phyloP scores from a whole-genome alignment of 2,797 vertebrate species.

The Diplodus puntazzo region DNA sequence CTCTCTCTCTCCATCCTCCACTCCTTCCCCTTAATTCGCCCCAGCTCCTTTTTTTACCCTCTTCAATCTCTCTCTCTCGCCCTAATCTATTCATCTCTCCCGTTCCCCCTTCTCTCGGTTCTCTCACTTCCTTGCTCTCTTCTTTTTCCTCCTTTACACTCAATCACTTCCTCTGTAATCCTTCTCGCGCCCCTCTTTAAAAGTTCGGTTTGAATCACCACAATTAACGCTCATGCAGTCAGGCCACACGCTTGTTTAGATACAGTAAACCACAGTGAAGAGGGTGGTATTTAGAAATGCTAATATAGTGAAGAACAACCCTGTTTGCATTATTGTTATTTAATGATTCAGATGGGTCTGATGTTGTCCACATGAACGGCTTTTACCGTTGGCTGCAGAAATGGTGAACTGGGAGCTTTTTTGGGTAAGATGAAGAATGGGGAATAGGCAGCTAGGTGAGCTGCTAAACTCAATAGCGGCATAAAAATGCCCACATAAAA shows the following conservation, averaged over 20 bases:
- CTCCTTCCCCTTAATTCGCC: conserved; percentile 12
- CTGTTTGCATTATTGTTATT: no score
- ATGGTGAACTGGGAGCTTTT: no score
- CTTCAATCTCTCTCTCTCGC: background rate
- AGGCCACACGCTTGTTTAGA: background rate
- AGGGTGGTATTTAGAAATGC: no score
- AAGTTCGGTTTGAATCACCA: background rate
- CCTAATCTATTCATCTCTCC: conserved; percentile 22
- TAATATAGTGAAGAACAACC: no score
- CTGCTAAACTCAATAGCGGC: no score
- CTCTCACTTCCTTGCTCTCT: background rate
- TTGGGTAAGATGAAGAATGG: no score
- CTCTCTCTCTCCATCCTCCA: conserved; percentile 14
- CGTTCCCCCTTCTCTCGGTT: background rate
- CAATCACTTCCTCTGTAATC: background rate
- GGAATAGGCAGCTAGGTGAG: no score
- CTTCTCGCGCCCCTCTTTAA: background rate
- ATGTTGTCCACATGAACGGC: no score
- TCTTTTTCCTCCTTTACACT: background rate
- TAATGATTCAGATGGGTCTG: no score
- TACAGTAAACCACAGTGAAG: no score
- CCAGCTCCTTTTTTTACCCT: background rate
- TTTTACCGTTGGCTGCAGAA: no score
- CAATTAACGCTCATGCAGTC: background rate
- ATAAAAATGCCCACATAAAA: no score